Evolutionary conservation across 2,888 invertebrate species (phyloP), one percentile per base, ranked within the genome.

Genomic region (Aricia artaxerxes): DNA sequence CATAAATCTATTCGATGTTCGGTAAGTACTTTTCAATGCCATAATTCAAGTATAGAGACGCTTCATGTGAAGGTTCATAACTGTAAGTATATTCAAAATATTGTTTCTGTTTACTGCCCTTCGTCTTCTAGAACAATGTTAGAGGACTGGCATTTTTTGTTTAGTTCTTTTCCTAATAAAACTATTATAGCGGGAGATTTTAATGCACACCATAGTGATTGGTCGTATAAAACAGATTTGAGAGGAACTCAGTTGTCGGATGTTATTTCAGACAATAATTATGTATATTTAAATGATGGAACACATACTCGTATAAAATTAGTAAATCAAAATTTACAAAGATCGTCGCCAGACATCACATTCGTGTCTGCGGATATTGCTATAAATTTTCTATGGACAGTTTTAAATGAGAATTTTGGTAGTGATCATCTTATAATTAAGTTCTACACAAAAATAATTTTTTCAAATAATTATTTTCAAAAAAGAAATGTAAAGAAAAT

Each of bases 341-440:
- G n/a, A n/a, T 44, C 73, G 1, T 73, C 73, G 40, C 73, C 73
- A 7, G 73, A 73, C 40, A 40, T 73, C 7, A 44, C 73, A n/a
- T 44, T 73, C 11, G 40, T 73, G 16, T 73, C 73, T 16, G 38
- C 40, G 38, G 73, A 73, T 38, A 73, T 73, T 40, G 73, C 73
- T 4, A 40, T 73, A 4, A 73, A 44, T 38, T 73, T 73, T 73
- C 38, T 13, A 38, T 73, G 73, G 73, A 38, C 6, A n/a, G 73
- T 73, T 6, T n/a, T 73, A n/a, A 73, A 73, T 73, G 73, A 73
- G 40, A 40, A 40, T n/a, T n/a, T 73, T 16, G 73, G 73, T 13
- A 73, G 73, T n/a, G n/a, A 73, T 73, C 73, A 73, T n/a, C 38
- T 73, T 35, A 16, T 38, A 40, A 73, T 73, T 40, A 73, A 73